Base-by-base conservation (phyloP, 2,113 vertebrate species). In the Eonycteris spelaea region DNA sequence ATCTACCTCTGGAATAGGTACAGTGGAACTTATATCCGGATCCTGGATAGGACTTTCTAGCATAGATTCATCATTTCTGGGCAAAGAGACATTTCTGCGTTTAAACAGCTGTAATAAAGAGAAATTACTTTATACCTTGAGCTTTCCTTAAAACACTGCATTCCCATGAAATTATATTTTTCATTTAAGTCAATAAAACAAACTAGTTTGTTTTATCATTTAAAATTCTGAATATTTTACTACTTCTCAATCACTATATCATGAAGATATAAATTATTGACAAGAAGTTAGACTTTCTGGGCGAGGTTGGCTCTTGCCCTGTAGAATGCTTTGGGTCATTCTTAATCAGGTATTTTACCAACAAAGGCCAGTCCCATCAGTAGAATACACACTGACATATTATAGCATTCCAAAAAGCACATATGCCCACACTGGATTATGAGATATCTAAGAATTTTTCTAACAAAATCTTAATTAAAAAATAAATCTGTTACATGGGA, bases 31-130 rank as follows among this genome's bases (percentile, higher is more conserved):
- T 97, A 99, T 95, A 38, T 99, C 99, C 30, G 99, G 99, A 98
- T 99, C 99, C 90, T 99, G 99, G 97, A 99, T 99, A 6, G 99
- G 99, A 97, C 98, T 99, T 98, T 99, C 99, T 73, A 99, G 96
- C 99, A 99, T 99, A 59, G 98, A 99, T 87, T 99, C 99, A 63
- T 99, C 99, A 95, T 97, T 98, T 95, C 98, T 98, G 7, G 99
- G 99, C 30, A 99, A 97, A 98, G 97, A 98, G 61, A 99, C 99
- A 22, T 99, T 99, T 98, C 99, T 99, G 90, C 99, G 99, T 97
- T 99, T 99, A 95, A 99, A 99, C 45, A 99, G 97, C 99, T 99
- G 95, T 86, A 97, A 86, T 80, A 95, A 97, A 78, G 71, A 87
- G 48, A 97, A 92, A 89, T 74, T 15, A 82, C 13, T 74, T 90